These are phyloP conservation scores for Oreochromis grahami DNA, from an alignment of 2,797 vertebrate genomes.

Conservation along the genomic window DNA sequence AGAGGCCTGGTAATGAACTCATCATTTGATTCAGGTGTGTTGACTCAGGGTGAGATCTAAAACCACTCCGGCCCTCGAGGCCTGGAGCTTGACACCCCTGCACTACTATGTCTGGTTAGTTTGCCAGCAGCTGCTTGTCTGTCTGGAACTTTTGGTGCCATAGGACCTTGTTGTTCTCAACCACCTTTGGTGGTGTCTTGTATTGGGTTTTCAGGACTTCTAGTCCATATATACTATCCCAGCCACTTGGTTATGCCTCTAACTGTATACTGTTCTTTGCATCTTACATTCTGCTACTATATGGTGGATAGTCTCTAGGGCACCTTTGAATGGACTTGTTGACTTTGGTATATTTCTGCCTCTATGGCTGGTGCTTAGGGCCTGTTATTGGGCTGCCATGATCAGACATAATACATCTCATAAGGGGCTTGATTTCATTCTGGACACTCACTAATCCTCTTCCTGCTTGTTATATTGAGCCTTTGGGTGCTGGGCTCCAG, in stretches of 20 bases:
- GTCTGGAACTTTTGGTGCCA: not conserved
- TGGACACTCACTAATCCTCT: too few relatives aligned
- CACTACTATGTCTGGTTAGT: not conserved
- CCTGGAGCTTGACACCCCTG: accelerated
- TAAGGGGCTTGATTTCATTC: too few relatives aligned
- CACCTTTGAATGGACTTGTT: accelerated
- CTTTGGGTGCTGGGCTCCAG: too few relatives aligned
- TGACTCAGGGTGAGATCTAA: accelerated
- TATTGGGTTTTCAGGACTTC: accelerated
- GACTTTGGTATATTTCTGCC: not conserved
- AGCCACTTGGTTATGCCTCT: not conserved
- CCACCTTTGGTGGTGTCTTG: not conserved
- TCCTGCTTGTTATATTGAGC: too few relatives aligned
- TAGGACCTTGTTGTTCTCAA: accelerated
- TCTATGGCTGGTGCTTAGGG: not conserved
- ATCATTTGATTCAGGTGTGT: not conserved
- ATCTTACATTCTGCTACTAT: not conserved
- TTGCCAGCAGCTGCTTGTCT: not conserved
- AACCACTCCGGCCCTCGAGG: accelerated
- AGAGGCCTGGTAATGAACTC: accelerated
- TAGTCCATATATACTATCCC: not conserved
- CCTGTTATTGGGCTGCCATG: not conserved
- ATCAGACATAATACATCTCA: not conserved
- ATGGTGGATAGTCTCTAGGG: not conserved
- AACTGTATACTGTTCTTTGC: not conserved